Conservation (phyloP, 2,888 invertebrate species). For the Drosophila rellima region DNA sequence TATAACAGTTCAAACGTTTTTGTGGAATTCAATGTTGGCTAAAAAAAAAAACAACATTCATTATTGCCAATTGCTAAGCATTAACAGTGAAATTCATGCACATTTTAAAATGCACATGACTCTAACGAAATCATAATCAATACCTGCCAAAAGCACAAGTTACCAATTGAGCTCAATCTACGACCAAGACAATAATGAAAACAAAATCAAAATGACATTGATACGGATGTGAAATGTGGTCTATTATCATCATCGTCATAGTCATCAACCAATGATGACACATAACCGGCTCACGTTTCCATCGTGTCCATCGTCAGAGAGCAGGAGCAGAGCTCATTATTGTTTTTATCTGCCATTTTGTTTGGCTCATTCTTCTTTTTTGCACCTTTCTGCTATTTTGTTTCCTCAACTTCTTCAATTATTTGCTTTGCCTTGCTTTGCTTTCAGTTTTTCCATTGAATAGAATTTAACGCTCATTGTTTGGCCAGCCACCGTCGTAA, state of each 20-base stretch:
- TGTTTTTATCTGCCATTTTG: constrained; percentile 54
- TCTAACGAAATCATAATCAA: constrained; percentile 51
- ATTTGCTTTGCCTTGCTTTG: constrained; percentile 67
- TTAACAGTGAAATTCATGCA: background rate
- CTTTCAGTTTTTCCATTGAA: constrained; percentile 73
- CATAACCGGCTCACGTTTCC: constrained; percentile 40
- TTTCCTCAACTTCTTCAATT: constrained; percentile 70
- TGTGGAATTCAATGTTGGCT: background rate
- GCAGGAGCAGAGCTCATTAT: constrained; percentile 63
- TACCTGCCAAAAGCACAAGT: constrained; percentile 55
- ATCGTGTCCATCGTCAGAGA: constrained; percentile 9
- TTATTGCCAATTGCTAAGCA: background rate
- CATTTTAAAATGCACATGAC: background rate
- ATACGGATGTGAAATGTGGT: constrained; percentile 11
- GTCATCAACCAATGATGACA: constrained; percentile 54
- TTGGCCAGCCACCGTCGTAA: constrained; percentile 49
- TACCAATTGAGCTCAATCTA: constrained; percentile 57
- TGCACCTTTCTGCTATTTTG: constrained; percentile 38
- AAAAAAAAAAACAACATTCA: background rate
- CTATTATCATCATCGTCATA: constrained; percentile 7
- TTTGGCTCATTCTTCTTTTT: constrained; percentile 12
- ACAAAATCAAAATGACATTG: constrained; percentile 28
- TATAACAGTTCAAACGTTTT: too few relatives aligned
- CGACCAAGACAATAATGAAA: constrained; percentile 29
- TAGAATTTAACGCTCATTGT: constrained; percentile 79